phyloP scores from a whole-genome alignment of 1,140 invertebrate species.

The Zaprionus ghesquierei region DNA sequence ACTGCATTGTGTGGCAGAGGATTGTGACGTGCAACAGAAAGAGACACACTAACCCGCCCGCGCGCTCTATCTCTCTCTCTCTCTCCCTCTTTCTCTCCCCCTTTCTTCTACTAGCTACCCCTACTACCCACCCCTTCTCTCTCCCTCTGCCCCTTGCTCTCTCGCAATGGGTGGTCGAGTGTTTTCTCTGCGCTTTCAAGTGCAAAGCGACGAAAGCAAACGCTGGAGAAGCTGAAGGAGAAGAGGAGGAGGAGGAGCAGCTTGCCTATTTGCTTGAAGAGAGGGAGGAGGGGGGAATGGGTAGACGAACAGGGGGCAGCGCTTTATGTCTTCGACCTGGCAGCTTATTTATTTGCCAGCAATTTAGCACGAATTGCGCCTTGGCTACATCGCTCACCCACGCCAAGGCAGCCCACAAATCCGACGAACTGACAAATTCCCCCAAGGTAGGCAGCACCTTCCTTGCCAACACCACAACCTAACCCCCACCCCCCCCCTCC shows the following conservation, averaged over 20 bases:
- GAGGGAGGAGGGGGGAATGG: neutral
- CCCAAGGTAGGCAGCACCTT: neutral
- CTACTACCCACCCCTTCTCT: neutral
- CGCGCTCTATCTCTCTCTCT: neutral
- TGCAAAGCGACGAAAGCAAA: conserved; percentile 51
- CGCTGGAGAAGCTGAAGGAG: neutral
- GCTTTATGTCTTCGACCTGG: conserved; percentile 47
- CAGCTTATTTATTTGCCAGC: conserved; percentile 61
- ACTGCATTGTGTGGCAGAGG: neutral
- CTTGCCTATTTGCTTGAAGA: neutral
- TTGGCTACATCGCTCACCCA: conserved; percentile 49
- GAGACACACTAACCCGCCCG: neutral
- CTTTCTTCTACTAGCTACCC: too few species aligned
- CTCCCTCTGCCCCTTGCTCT: neutral
- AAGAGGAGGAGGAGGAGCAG: neutral
- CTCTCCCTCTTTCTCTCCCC: neutral
- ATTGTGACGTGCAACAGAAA: neutral
- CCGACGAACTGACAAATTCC: neutral
- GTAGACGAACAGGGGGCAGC: neutral
- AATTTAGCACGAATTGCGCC: conserved; percentile 63
- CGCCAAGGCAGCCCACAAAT: conserved; percentile 6
- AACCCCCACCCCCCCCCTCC: neutral
- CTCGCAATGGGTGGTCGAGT: conserved; percentile 53
- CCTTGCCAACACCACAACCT: neutral
- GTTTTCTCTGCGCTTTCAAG: conserved; percentile 32